Evolutionary conservation across 2,888 invertebrate genomes (phyloP).

Genomic region (Catocala nupta): DNA sequence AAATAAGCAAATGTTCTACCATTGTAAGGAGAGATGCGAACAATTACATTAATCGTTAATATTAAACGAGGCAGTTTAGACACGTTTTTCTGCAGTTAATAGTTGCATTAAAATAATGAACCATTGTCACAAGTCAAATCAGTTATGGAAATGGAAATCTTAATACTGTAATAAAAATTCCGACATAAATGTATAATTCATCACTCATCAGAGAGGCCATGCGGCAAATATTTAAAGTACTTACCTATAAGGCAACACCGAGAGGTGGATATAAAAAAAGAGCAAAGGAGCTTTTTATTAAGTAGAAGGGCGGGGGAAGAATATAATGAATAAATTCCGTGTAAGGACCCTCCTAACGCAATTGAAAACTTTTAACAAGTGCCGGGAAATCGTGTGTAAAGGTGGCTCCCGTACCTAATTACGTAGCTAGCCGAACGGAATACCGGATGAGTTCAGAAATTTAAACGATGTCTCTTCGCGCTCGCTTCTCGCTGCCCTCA

Average conservation of each 20-base stretch:
- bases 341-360: conserved; percentile 83
- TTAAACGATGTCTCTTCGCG: conserved; percentile 64
- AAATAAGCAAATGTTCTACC: too few relatives aligned
- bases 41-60: too few relatives aligned
- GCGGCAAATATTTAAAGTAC: conserved; percentile 85
- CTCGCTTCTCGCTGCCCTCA: conserved; percentile 38
- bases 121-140: conserved; percentile 51
- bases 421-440: conserved; percentile 74
- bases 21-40: too few relatives aligned
- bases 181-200: conserved; percentile 80
- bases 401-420: conserved; percentile 83
- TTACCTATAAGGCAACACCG: conserved; percentile 74
- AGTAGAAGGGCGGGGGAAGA: conserved; percentile 75
- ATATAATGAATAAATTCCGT: conserved; percentile 87
- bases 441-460: conserved; percentile 81
- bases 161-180: conserved; percentile 73
- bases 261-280: conserved; percentile 73
- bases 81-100: background rate
- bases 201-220: conserved; percentile 78
- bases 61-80: background rate
- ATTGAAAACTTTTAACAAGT: conserved; percentile 88
- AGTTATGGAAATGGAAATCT: conserved; percentile 52
- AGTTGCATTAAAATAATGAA: conserved; percentile 31
- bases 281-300: conserved; percentile 83
- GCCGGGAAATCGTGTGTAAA: conserved; percentile 86